Evolutionary conservation across 2,797 vertebrate species (phyloP), one percentile per base, ranked within the genome.

Genomic region (Schizothorax lantsangensis): DNA sequence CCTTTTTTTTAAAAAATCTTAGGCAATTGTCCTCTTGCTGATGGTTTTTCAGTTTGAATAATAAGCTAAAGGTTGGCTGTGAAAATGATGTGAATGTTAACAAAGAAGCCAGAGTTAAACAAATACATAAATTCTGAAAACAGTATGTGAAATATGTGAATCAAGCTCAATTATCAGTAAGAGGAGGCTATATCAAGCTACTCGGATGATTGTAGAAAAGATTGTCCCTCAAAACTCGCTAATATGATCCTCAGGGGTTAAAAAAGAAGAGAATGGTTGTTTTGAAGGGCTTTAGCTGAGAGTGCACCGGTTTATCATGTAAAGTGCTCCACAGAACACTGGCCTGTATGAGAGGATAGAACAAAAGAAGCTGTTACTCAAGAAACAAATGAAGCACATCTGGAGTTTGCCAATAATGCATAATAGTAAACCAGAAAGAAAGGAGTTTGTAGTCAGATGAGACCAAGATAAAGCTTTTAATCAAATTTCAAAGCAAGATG

Each of bases 391-490:
- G 45, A 84, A 84, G 33, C 59, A 52, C 59, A 78, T 68, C 73
- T 78, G 45, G 59, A 78, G 47, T 78, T 84, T 84, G 62, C 36
- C 62, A 78, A 38, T 64, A 38, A 40, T 68, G 59, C 23, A 17
- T 19, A 75, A 59, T 36, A 19, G 64, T 72, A 54, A 82, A n/a
- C 33, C 66, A 54, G 23, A 43, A 54, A 6, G 21, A 72, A 64
- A 30, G 1, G 23, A 59, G 3, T 17, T 64, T 66, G 59, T 21
- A 30, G 49, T 71, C 21, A 71, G 8, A 71, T 26, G 33, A 71
- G 66, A 71, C 30, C 33, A 54, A 38, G 45, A 69, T 54, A n/a
- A 69, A 47, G 79, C 17, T 66, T 81, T 66, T 47, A 66, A 71
- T 52, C 64, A 40, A 38, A 26, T 69, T 26, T 71, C 10, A 66